Conservation (phyloP, 2,113 vertebrate species). For the Colinus virginianus region DNA sequence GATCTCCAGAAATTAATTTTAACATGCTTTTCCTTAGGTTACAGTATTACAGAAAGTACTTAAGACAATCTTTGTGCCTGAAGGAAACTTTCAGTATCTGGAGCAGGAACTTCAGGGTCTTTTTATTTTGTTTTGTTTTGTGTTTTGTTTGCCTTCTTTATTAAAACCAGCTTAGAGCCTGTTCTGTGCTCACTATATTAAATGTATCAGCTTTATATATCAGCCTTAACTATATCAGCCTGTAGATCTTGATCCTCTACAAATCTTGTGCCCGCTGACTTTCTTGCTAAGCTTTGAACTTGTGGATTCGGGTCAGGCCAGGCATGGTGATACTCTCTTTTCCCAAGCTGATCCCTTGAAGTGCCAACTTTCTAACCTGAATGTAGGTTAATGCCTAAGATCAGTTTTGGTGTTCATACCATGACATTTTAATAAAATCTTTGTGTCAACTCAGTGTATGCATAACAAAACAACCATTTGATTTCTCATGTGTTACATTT, state of each 20-base stretch:
- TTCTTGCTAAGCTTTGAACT: neutral
- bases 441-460: neutral
- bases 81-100: neutral
- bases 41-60: neutral
- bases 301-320: conserved; percentile 23
- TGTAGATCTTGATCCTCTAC: neutral
- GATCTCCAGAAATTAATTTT: neutral
- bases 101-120: neutral
- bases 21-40: neutral
- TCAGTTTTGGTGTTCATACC: neutral
- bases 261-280: neutral
- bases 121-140: no score
- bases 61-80: neutral
- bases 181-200: accelerated
- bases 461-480: neutral
- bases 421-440: neutral
- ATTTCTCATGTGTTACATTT: neutral
- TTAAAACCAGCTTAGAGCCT: neutral
- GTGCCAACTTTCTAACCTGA: neutral
- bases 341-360: neutral
- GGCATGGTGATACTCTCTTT: neutral
- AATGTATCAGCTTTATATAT: neutral
- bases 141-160: neutral
- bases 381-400: conserved; percentile 12
- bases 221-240: neutral